Evolutionary conservation across 2,797 vertebrate genomes (phyloP).

Genomic region (Myotis myotis): DNA sequence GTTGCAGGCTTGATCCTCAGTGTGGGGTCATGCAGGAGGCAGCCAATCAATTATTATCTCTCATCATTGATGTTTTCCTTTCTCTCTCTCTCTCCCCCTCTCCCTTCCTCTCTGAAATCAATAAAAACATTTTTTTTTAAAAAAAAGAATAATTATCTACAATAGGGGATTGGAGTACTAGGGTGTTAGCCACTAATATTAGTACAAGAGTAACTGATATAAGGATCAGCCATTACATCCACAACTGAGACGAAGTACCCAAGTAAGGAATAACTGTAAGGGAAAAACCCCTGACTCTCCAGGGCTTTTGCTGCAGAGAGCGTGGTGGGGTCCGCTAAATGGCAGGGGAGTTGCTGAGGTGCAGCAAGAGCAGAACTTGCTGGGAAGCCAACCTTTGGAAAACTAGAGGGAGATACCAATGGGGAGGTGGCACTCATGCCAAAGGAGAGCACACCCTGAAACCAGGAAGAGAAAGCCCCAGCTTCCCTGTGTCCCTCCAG

Average conservation of each 20-base stretch:
- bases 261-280: background rate
- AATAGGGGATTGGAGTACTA: background rate
- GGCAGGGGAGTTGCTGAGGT: background rate
- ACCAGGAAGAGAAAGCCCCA: rapidly evolving
- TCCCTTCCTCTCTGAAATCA: too few relatives aligned
- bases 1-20: too few relatives aligned
- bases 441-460: background rate
- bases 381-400: background rate
- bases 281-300: background rate
- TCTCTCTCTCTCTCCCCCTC: too few relatives aligned
- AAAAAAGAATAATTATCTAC: background rate
- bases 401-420: background rate
- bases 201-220: background rate
- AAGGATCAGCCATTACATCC: background rate
- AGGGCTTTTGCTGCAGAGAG: background rate
- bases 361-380: background rate
- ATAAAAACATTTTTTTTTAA: too few relatives aligned
- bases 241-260: background rate
- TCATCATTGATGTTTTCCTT: too few relatives aligned
- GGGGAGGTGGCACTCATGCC: background rate
- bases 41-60: too few relatives aligned
- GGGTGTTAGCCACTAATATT: background rate
- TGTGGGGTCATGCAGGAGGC: too few relatives aligned
- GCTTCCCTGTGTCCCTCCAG: background rate
- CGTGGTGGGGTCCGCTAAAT: background rate